Evolutionary conservation across 30 jellyfish, hydroid and myxozoan species (phyloP).

Genomic region (Hydractinia symbiolongicarpus): DNA sequence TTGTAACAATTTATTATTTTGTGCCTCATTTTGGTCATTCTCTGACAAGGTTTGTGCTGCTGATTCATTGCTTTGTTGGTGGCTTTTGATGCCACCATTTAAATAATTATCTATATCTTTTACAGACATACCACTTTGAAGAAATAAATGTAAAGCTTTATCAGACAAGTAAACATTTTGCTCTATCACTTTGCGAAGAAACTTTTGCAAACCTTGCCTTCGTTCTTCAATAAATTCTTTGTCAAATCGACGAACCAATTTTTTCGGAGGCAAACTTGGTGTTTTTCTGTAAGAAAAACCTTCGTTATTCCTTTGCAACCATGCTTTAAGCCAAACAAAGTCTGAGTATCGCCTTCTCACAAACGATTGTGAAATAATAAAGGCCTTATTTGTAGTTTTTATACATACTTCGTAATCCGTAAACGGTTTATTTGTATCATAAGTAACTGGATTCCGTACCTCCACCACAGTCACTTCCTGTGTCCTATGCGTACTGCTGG

Average conservation of each 20-base stretch:
- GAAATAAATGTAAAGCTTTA: constrained; percentile 72
- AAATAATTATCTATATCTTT: constrained; percentile 24
- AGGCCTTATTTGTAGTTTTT: constrained; percentile 82
- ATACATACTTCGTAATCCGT: constrained; percentile 65
- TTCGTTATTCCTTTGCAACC: constrained; percentile 73
- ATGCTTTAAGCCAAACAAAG: constrained; percentile 66
- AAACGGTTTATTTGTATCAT: constrained; percentile 32
- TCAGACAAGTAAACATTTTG: constrained; percentile 76
- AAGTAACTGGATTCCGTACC: constrained; percentile 46
- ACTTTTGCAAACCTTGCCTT: constrained; percentile 72
- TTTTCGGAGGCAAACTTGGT: constrained; percentile 72
- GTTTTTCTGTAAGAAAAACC: constrained; percentile 79
- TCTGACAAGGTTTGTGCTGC: neutral
- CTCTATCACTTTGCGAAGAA: constrained; percentile 63
- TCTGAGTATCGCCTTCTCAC: constrained; percentile 83
- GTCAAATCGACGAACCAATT: constrained; percentile 68
- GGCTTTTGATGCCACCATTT: neutral
- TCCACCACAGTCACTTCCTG: constrained; percentile 69
- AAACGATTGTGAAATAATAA: constrained; percentile 53
- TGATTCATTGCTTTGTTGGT: neutral
- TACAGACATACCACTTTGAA: constrained; percentile 44
- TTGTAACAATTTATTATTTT: neutral
- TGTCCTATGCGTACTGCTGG: neutral
- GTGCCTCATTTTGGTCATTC: neutral
- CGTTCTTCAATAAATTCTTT: constrained; percentile 56